These are phyloP conservation scores for Aythya baeri DNA, from an alignment of 2,113 vertebrate genomes.

Conservation along the genomic window DNA sequence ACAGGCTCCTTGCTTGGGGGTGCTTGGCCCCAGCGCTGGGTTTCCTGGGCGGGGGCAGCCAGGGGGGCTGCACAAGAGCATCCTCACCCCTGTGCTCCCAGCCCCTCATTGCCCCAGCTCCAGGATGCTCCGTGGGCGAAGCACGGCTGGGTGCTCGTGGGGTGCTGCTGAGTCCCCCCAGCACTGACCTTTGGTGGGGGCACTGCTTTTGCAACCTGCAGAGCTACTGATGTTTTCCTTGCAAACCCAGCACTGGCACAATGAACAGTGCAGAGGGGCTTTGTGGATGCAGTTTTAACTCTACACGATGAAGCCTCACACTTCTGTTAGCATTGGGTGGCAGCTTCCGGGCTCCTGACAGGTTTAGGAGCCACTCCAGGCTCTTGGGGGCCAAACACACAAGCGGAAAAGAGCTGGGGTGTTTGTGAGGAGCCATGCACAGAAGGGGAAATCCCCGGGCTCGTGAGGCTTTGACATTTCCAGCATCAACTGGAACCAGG, in stretches of 20 bases:
- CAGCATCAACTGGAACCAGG: not conserved
- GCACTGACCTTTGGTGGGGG: rapidly evolving
- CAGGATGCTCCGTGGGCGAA: rapidly evolving
- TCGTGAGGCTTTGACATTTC: not conserved
- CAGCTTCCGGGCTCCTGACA: not conserved
- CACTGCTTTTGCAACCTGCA: not conserved
- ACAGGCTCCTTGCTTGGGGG: not conserved
- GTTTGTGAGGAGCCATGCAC: rapidly evolving
- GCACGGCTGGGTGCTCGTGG: rapidly evolving
- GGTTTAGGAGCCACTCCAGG: rapidly evolving
- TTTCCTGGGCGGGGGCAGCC: not conserved
- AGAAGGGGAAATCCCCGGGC: not conserved
- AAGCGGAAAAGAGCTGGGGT: not conserved
- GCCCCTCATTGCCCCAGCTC: not conserved
- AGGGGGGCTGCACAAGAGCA: not conserved
- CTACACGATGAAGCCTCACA: rapidly evolving
- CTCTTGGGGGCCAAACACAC: rapidly evolving
- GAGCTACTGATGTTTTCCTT: not conserved
- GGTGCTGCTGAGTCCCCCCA: not conserved
- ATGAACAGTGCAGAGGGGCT: rapidly evolving
- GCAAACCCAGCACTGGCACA: not conserved
- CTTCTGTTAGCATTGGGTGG: rapidly evolving
- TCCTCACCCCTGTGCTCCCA: not conserved
- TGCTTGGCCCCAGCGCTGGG: not conserved
- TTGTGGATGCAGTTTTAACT: rapidly evolving